Evolutionary conservation across 92 coral and sea anemone genomes (phyloP).

Genomic region (Porites evermanni): DNA sequence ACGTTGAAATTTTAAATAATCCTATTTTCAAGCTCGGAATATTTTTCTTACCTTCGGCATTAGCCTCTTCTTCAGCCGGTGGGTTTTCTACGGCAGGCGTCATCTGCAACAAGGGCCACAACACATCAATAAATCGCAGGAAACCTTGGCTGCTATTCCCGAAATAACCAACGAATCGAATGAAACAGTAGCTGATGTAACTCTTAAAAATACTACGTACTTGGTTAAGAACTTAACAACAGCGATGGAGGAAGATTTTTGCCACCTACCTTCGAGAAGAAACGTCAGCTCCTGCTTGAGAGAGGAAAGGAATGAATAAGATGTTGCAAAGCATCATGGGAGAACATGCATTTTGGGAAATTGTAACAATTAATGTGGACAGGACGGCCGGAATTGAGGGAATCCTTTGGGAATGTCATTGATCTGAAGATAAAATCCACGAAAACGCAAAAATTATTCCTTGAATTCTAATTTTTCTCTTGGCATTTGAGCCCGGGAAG

Average conservation of each 20-base stretch:
- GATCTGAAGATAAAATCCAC: no score
- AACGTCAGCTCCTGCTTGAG: conserved; percentile 23
- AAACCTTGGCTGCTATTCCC: neutral
- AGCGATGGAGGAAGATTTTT: conserved; percentile 69
- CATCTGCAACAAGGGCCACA: conserved; percentile 70
- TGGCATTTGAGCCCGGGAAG: no score
- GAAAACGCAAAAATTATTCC: no score
- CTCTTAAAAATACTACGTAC: no score
- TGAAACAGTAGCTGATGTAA: neutral
- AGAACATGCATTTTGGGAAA: neutral
- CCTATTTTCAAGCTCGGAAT: neutral
- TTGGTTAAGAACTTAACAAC: neutral
- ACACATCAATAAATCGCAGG: neutral
- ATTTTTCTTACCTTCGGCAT: conserved; percentile 69
- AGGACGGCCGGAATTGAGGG: neutral
- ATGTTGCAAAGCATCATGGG: conserved; percentile 71
- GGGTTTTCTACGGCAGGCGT: conserved; percentile 99
- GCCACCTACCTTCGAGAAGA: conserved; percentile 22
- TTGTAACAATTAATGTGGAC: neutral
- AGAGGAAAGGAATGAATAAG: neutral
- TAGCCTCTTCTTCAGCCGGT: conserved; percentile 88
- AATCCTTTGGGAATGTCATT: neutral
- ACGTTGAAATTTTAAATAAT: neutral
- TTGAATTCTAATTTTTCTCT: no score
- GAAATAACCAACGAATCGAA: conserved; percentile 18